Percentiles rank a stretch among this genome's conserved stretches.
Evolutionary conservation across 2,113 vertebrate genomes (phyloP).

Genomic region (Thermophis baileyi): DNA sequence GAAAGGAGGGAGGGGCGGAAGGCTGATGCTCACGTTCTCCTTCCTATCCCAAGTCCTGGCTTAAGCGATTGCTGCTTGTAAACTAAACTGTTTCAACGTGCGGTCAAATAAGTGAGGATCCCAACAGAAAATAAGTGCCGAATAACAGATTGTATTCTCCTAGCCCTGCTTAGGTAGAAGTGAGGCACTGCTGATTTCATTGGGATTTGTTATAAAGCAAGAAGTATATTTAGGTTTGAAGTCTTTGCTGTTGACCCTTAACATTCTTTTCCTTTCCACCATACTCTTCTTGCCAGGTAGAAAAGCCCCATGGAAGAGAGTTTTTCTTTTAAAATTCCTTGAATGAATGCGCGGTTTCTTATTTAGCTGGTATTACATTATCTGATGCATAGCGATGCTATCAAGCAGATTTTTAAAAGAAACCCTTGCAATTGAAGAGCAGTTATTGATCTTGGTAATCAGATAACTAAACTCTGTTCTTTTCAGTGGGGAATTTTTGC

Average conservation of each 20-base stretch:
- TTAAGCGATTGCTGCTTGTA: not conserved
- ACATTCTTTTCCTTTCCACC: not conserved
- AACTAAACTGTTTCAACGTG: not conserved
- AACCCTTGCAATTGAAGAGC: conserved; percentile 28
- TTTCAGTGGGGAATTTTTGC: conserved; percentile 53
- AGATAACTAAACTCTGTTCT: conserved; percentile 45
- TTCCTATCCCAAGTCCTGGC: not conserved
- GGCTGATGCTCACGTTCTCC: not conserved
- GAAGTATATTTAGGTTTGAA: not conserved
- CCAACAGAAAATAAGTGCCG: not conserved
- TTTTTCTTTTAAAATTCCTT: not conserved
- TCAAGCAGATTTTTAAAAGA: not conserved
- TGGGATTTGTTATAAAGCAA: not conserved
- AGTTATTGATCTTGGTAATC: conserved; percentile 36
- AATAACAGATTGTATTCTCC: not conserved
- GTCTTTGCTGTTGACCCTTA: not conserved
- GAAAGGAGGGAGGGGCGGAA: not conserved
- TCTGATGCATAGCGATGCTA: not conserved
- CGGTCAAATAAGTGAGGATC: not conserved
- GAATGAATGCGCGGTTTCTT: not conserved
- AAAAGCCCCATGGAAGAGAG: not conserved
- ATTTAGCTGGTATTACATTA: not conserved
- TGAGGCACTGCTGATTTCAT: not conserved
- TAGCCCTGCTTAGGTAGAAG: not conserved
- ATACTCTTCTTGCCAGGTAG: not conserved